Evolutionary conservation across 2,888 invertebrate genomes (phyloP), one percentile per base, ranked within the genome.

Genomic region (Phasia obesa): DNA sequence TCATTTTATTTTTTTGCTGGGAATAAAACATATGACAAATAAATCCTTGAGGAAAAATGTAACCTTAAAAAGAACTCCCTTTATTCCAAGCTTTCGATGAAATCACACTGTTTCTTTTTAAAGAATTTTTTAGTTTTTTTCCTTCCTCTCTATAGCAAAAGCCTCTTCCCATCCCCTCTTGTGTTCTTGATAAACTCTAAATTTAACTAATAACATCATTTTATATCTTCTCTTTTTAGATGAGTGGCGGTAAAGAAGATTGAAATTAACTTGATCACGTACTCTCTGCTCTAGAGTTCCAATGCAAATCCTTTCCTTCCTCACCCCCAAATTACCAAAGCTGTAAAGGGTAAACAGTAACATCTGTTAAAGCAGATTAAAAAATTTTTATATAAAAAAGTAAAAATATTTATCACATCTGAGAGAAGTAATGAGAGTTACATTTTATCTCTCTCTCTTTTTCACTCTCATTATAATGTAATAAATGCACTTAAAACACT

Each of bases 231-330:
- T 85, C 57, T 53, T 78, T 85, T 83, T 79, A 89, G 89, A 88
- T 89, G 88, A 88, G 88, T 85, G 88, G 87, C 81, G 87, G 87
- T 85, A 89, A 89, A 84, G 89, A 89, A 81, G 89, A 87, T 78
- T 77, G 88, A 89, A 84, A 87, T 70, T 59, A 64, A 64, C 67
- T 38, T 60, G 35, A 70, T 25, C 31, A 42, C 59, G 17, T 25
- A 55, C 23, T 76, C 53, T 75, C 15, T 65, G 70, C 65, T 79
- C 27, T 67, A 75, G 55, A 65, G 47, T 62, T 79, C 38, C 31
- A 25, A 49, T 21, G 55, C 73, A 57, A 62, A 57, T 57, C 60
- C 25, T 55, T 1, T 3, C 19, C 42, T 47, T 38, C 25, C 51
- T 53, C n/a, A 51, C 44, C 15, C 38, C n/a, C 25, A 19, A 51